phyloP scores from a whole-genome alignment of 2,113 vertebrate species.

The Narcine bancroftii region DNA sequence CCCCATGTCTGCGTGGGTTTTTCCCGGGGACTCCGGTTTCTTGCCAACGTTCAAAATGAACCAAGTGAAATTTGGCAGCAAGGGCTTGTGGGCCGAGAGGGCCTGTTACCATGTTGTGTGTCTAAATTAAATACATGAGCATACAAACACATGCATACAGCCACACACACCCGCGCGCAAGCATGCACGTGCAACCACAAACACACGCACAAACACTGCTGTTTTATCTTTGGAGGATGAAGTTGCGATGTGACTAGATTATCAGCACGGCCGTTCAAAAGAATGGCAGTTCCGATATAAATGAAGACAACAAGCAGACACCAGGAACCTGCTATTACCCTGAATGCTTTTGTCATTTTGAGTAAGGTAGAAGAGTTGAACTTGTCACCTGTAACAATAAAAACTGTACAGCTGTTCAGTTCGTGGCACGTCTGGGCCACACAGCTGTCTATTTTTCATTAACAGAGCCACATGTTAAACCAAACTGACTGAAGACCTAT shows the following conservation, averaged over 20 bases:
- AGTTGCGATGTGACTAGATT: background rate
- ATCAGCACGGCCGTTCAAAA: background rate
- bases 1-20: too few relatives aligned
- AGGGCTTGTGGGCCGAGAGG: too few relatives aligned
- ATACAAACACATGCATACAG: too few relatives aligned
- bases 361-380: background rate
- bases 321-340: background rate
- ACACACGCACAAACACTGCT: too few relatives aligned
- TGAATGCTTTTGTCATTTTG: background rate
- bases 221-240: background rate
- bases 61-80: too few relatives aligned
- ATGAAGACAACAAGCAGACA: background rate
- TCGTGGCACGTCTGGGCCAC: background rate
- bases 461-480: background rate
- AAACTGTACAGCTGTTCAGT: background rate
- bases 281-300: background rate
- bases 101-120: too few relatives aligned
- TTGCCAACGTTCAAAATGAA: too few relatives aligned
- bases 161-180: too few relatives aligned
- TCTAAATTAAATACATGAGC: too few relatives aligned
- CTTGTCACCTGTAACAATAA: conserved; percentile 18
- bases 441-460: background rate
- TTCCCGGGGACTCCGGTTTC: too few relatives aligned
- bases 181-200: too few relatives aligned
- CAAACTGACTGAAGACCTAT: background rate